phyloP scores from a whole-genome alignment of 2,797 vertebrate species.

The Echeneis naucrates region DNA sequence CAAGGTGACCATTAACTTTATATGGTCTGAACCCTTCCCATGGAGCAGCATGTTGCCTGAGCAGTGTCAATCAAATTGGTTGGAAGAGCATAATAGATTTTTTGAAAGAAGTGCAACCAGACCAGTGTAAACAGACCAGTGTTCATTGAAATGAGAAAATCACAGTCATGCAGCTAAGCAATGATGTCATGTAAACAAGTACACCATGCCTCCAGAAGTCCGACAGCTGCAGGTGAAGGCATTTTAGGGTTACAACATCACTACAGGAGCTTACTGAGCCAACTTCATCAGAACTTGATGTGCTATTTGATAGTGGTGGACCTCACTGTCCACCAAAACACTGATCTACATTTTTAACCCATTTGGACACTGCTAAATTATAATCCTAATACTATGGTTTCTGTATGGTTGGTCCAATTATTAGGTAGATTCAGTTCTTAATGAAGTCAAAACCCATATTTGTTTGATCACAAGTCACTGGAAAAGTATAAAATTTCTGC shows the following conservation, averaged over 20 bases:
- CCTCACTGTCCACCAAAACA: not conserved
- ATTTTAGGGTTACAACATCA: slow-evolving; percentile 26
- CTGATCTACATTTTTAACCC: not conserved
- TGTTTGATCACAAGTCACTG: slow-evolving; percentile 3
- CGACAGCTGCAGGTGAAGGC: slow-evolving; percentile 41
- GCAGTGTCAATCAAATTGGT: not conserved
- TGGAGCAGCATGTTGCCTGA: not conserved
- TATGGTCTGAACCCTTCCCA: not conserved
- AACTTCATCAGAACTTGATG: not conserved
- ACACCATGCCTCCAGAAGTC: slow-evolving; percentile 23
- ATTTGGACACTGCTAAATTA: not conserved
- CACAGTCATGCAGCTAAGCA: slow-evolving; percentile 9
- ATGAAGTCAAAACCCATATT: slow-evolving; percentile 2
- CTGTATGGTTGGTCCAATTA: not conserved
- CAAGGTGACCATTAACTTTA: not conserved
- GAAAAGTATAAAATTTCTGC: slow-evolving; percentile 26
- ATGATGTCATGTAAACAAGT: slow-evolving; percentile 44
- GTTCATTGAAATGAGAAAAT: not conserved
- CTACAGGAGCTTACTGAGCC: slow-evolving; percentile 1
- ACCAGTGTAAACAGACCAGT: no score
- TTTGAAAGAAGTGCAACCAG: not conserved
- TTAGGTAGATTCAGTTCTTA: not conserved
- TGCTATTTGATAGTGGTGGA: not conserved
- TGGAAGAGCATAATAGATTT: no score
- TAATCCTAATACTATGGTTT: not conserved